These are phyloP conservation scores for Mythimna ferrago DNA, from an alignment of 2,888 invertebrate species.

Conservation along the genomic window DNA sequence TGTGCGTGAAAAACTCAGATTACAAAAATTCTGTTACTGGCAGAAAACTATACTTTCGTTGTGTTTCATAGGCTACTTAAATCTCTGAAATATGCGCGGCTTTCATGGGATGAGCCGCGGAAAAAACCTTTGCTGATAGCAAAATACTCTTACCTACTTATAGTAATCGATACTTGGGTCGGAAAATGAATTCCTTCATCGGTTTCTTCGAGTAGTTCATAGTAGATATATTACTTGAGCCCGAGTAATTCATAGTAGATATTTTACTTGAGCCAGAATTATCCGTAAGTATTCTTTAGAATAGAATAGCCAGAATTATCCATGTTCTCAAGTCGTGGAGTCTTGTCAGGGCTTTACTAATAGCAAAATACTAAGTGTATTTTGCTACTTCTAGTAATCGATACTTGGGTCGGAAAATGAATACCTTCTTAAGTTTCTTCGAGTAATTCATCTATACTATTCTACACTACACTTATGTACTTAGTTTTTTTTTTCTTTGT, in stretches of 20 bases:
- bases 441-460: background rate
- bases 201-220: background rate
- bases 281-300: background rate
- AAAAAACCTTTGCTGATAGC: no score
- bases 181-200: background rate
- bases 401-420: background rate
- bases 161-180: constrained; percentile 1
- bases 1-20: no score
- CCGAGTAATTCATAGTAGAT: background rate
- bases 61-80: no score
- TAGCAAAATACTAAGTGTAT: no score
- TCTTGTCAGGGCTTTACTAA: background rate
- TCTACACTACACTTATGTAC: no score
- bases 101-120: no score
- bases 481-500: no score
- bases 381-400: constrained; percentile 1
- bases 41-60: no score
- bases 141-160: background rate
- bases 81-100: no score
- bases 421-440: background rate
- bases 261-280: background rate
- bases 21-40: no score
- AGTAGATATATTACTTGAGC: background rate
- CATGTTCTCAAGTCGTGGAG: background rate
- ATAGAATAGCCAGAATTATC: background rate